Base-by-base conservation (phyloP, 2,113 vertebrate species). In the Thamnophis sirtalis region DNA sequence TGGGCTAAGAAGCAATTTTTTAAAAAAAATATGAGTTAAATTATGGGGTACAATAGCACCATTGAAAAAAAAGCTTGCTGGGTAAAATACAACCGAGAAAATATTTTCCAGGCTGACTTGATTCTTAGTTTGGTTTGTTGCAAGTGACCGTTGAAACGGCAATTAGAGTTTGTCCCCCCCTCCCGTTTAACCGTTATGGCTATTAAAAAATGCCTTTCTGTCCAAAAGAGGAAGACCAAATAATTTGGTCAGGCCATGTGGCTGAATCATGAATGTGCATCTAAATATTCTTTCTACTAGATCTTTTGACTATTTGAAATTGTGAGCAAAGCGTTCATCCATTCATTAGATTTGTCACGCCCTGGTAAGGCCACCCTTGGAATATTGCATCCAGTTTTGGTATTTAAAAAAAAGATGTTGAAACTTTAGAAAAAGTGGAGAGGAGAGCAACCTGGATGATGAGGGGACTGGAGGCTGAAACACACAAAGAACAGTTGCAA, bases 141-240 rank as follows among this genome's bases (percentile, higher is more conserved):
- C 85, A 68, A n/a, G 22, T 21, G 38, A 73, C 68, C 50, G 26
- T 92, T 80, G 33, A 55, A 68, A 91, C 1, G 86, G 86, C 94
- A 68, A 96, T 92, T 94, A 21, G 93, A 50, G 2, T 43, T 91
- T 89, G 91, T 54, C 43, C 80, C 48, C 26, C 49, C 53, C n/a
- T n/a, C n/a, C 33, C 43, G 88, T 86, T 1, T 91, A 96, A 95
- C 95, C 96, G 95, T 96, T 96, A n/a, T 95, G 96, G 96, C 93
- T 96, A 93, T 94, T 95, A 95, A 95, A 54, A 54, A 96, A 93
- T 96, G 92, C 89, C 92, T 96, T 96, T 96, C 96, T 94, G 96
- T 94, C 95, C 91, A 88, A 96, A 94, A 94, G 91, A 95, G 94
- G 96, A 90, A 94, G 96, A 94, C 38, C 21, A 97, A 55, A 94